Conservation (phyloP, 2,888 invertebrate genomes). For the Oeneis ivallda region DNA sequence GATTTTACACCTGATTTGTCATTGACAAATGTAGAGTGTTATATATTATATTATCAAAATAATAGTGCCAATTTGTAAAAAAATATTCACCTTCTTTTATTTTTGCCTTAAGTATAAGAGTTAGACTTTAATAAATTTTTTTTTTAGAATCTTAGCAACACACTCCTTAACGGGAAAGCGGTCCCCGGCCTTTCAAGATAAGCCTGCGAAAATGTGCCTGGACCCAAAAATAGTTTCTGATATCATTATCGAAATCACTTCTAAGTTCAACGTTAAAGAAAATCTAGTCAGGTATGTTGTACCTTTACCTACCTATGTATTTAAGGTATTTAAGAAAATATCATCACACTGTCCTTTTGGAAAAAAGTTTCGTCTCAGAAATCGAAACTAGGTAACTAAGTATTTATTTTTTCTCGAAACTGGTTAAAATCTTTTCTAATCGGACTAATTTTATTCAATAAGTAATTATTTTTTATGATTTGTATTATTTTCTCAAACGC, state of each 20-base stretch:
- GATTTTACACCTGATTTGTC: background rate
- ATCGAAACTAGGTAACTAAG: background rate
- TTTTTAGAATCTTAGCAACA: slow-evolving; percentile 77
- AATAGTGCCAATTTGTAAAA: background rate
- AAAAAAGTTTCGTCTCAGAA: background rate
- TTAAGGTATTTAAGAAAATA: no score
- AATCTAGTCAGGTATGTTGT: slow-evolving; percentile 75
- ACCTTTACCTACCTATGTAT: background rate
- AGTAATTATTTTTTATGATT: no score
- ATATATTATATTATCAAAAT: no score
- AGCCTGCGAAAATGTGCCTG: slow-evolving; percentile 74
- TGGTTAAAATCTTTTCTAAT: background rate
- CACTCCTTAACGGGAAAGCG: slow-evolving; percentile 83
- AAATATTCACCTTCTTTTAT: background rate
- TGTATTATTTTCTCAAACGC: no score
- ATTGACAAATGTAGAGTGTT: no score
- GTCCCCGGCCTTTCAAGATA: slow-evolving; percentile 78
- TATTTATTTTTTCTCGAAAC: background rate
- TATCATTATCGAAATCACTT: slow-evolving; percentile 78
- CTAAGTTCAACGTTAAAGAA: slow-evolving; percentile 72
- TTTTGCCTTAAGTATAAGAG: background rate
- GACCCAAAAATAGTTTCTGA: slow-evolving; percentile 80
- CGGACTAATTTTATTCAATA: background rate
- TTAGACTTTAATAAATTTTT: background rate
- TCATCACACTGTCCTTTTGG: background rate